Evolutionary conservation across 1,140 invertebrate species (phyloP).

Genomic region (Oryctes rhinoceros): DNA sequence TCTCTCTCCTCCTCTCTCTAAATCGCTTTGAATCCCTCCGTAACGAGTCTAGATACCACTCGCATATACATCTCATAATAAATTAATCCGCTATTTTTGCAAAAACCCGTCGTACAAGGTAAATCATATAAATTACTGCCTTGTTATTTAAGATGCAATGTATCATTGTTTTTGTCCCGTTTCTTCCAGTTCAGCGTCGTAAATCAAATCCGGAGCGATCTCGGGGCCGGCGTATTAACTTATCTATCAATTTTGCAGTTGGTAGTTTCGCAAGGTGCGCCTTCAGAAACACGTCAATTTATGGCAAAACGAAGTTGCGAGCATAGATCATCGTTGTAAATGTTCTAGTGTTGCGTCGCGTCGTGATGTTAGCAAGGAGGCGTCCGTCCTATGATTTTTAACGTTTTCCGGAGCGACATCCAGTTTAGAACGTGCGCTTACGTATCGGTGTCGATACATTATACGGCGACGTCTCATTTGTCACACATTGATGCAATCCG

Average conservation of each 20-base stretch:
- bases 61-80: not conserved
- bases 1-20: not conserved
- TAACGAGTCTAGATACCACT: too few species aligned
- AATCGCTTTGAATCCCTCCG: too few species aligned
- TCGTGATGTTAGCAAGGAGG: not conserved
- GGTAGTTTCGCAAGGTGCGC: not conserved
- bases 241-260: not conserved
- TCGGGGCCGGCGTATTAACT: not conserved
- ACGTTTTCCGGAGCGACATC: not conserved
- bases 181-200: not conserved
- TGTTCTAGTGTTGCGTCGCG: not conserved
- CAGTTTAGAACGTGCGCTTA: too few species aligned
- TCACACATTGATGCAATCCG: too few species aligned
- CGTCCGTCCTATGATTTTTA: not conserved
- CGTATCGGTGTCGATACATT: too few species aligned
- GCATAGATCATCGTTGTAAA: not conserved
- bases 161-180: not conserved
- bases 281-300: not conserved
- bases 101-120: not conserved
- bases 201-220: not conserved
- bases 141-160: slow-evolving; percentile 10
- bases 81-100: not conserved
- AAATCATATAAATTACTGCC: not conserved
- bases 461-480: too few species aligned
- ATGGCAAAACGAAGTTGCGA: not conserved